Base-by-base conservation (phyloP, 2,113 vertebrate species). In the Macquaria ambigua region DNA sequence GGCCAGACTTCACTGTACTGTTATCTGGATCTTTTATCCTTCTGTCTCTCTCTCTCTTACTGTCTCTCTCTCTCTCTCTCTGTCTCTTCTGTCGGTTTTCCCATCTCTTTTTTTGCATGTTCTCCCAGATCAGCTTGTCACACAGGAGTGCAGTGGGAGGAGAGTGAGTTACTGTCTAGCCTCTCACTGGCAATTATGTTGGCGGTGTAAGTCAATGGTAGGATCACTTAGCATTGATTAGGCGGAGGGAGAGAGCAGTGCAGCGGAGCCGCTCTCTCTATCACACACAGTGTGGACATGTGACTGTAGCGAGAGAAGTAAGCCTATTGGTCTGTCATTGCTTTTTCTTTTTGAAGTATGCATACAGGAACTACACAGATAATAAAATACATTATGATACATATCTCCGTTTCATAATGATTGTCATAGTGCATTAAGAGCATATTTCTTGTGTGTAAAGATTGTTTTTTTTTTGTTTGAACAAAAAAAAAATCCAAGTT, bases 171-270 rank as follows among this genome's bases (percentile, higher is more conserved):
- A 95, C 94, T 93, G 95, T 95, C 94, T 92, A 93, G 92, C 94
- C 93, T 95, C 94, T 95, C 94, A 90, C 90, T 89, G 94, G 93
- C 95, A 94, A 95, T 95, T 95, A 96, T 93, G 94, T 93, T 93
- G 90, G 92, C 94, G 93, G 93, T 95, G 94, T 94, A 95, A 96
- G 95, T 95, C 95, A 94, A 95, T 95, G 93, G 93, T 95, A 92
- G 93, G 93, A 95, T 96, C 94, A 95, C 95, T 96, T 95, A 95
- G 94, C 95, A 96, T 95, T 96, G 95, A 96, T 96, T 96, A 95
- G 93, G 84, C 79, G 21, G 86, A 93, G 89, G 88, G 93, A 89
- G 89, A 88, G 90, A 90, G 74, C 70, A 84, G 87, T 90, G 90
- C 89, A 85, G 86, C 55, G 25, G 89, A 89, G 93, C 87, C 6